Evolutionary conservation across 2,797 vertebrate genomes (phyloP).

Genomic region (Intellagama lesueurii): DNA sequence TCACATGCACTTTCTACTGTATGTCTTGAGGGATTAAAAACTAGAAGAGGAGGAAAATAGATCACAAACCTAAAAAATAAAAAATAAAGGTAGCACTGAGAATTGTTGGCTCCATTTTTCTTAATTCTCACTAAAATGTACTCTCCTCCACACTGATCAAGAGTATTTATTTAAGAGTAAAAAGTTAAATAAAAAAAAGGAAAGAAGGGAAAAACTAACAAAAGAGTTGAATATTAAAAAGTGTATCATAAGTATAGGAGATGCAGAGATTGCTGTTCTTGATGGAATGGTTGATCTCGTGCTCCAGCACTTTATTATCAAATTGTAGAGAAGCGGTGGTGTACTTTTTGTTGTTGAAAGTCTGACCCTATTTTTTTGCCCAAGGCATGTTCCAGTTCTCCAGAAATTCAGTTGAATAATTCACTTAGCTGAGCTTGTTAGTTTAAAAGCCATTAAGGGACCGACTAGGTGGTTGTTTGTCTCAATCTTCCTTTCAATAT

Average conservation of each 20-base stretch:
- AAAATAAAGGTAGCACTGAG: not conserved
- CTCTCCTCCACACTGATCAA: not conserved
- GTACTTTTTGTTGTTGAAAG: not conserved
- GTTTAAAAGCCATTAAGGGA: not conserved
- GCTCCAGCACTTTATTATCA: slow-evolving; percentile 23
- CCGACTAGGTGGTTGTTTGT: not conserved
- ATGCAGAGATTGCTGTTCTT: not conserved
- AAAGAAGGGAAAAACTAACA: not conserved
- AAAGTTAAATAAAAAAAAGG: not conserved
- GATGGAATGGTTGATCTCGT: not conserved
- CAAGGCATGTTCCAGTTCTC: slow-evolving; percentile 46
- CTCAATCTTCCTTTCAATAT: too few relatives aligned
- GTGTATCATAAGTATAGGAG: not conserved
- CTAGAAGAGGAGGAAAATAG: not conserved
- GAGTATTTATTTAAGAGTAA: too few relatives aligned
- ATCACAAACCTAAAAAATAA: not conserved
- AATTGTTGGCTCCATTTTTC: not conserved
- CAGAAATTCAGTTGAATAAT: slow-evolving; percentile 33
- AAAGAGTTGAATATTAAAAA: not conserved
- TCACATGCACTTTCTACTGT: not conserved
- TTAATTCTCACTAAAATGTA: not conserved
- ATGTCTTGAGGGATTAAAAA: not conserved
- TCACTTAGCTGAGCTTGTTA: slow-evolving; percentile 26
- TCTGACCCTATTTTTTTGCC: not conserved
- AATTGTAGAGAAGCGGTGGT: not conserved